Conservation (phyloP, 2,113 vertebrate species). For the Coptodon bakossiorum region DNA sequence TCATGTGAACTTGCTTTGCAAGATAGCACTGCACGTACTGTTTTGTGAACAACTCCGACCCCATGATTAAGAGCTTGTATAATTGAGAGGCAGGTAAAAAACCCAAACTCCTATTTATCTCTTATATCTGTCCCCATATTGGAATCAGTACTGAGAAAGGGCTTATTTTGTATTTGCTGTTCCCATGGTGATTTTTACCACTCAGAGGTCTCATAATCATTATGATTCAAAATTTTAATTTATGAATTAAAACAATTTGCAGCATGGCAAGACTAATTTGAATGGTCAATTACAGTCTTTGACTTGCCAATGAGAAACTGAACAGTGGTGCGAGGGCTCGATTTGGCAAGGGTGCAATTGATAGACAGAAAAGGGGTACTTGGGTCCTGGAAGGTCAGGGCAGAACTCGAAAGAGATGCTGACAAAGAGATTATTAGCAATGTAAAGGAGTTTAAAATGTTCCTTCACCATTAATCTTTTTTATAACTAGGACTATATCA, state of each 20-base stretch:
- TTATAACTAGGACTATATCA: not conserved
- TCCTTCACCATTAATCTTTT: not conserved
- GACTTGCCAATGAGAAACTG: not conserved
- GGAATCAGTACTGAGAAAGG: not conserved
- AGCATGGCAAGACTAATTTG: constrained; percentile 2
- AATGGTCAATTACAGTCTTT: constrained; percentile 1
- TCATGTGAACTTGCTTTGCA: not conserved
- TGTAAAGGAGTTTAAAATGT: not conserved
- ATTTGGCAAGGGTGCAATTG: not conserved
- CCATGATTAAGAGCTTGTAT: not conserved
- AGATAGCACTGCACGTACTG: not conserved
- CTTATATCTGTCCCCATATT: not conserved
- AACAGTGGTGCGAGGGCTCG: not conserved
- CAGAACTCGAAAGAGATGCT: not conserved
- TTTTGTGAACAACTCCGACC: not conserved
- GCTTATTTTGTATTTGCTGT: not conserved
- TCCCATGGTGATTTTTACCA: not conserved
- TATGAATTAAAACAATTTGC: constrained; percentile 25
- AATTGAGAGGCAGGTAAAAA: not conserved
- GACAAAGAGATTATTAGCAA: not conserved
- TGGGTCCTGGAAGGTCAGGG: not conserved
- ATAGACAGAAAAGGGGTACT: not conserved
- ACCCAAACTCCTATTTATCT: not conserved
- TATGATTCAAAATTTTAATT: constrained; percentile 50
- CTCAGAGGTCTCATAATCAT: constrained; percentile 23